phyloP scores from a whole-genome alignment of 2,113 vertebrate species.

The Poeciliopsis occidentalis region DNA sequence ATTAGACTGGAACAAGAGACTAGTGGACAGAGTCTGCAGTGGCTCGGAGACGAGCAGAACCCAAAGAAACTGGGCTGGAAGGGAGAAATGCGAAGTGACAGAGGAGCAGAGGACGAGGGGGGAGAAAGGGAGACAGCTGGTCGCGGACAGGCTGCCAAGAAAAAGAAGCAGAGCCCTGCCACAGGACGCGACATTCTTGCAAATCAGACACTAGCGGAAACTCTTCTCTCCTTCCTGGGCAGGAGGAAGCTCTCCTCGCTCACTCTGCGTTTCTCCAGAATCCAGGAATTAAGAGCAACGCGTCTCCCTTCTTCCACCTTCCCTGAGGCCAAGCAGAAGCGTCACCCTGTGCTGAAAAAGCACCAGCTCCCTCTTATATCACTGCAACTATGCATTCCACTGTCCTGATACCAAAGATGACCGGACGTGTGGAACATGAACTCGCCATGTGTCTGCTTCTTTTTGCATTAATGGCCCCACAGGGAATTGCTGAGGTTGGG shows the following conservation, averaged over 20 bases:
- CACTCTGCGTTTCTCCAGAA: slow-evolving; percentile 49
- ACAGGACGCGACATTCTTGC: slow-evolving; percentile 75
- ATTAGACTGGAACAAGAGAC: slow-evolving; percentile 44
- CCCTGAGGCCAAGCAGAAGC: slow-evolving; percentile 65
- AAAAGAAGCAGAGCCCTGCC: slow-evolving; percentile 64
- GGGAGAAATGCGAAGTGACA: slow-evolving; percentile 62
- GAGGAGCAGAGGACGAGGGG: slow-evolving; percentile 53
- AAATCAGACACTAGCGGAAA: slow-evolving; percentile 74
- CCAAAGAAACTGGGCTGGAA: slow-evolving; percentile 76
- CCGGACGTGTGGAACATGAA: slow-evolving; percentile 77
- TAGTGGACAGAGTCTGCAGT: slow-evolving; percentile 45
- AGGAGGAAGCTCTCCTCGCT: slow-evolving; percentile 68
- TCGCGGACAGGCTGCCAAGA: slow-evolving; percentile 77
- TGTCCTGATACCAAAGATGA: slow-evolving; percentile 93
- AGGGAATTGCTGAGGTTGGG: slow-evolving; percentile 58
- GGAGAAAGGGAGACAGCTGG: slow-evolving; percentile 75
- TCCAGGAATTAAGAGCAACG: slow-evolving; percentile 57
- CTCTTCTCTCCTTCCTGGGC: slow-evolving; percentile 71
- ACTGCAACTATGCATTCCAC: slow-evolving; percentile 94
- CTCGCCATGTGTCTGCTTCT: slow-evolving; percentile 57
- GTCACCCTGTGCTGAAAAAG: slow-evolving; percentile 65
- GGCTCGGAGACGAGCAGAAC: slow-evolving; percentile 68
- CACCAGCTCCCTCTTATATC: slow-evolving; percentile 73
- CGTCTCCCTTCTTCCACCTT: slow-evolving; percentile 32
- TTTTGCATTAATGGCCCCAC: slow-evolving; percentile 64